These are phyloP conservation scores for Petroica traversi DNA, from an alignment of 2,113 vertebrate species.

Conservation along the genomic window DNA sequence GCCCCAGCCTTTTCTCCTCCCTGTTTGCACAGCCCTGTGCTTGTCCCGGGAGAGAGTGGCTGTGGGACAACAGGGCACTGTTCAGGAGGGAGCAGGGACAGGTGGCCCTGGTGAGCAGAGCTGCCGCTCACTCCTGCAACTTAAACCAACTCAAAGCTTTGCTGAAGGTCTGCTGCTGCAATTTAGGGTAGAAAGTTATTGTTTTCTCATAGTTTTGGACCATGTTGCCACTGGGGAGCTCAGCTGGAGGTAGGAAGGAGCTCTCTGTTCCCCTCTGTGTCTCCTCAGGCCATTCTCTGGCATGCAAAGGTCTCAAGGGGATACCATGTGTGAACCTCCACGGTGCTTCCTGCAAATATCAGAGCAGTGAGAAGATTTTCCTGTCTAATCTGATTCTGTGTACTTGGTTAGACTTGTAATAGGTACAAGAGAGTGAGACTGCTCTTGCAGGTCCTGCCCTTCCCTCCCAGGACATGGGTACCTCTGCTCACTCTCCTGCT, in stretches of 20 bases:
- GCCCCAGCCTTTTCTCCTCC: not conserved
- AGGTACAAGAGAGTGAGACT: not conserved
- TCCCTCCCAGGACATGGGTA: accelerated
- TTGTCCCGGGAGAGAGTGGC: accelerated
- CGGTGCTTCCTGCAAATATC: not conserved
- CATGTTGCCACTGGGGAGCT: not conserved
- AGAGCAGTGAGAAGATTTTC: not conserved
- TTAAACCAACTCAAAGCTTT: not conserved
- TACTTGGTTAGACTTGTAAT: not conserved
- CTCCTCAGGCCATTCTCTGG: not conserved
- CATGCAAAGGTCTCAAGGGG: not conserved
- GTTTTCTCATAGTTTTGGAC: not conserved
- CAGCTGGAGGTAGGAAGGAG: not conserved
- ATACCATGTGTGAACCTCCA: not conserved
- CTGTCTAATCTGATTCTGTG: not conserved
- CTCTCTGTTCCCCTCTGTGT: not conserved
- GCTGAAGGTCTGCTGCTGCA: not conserved
- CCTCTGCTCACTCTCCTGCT: accelerated
- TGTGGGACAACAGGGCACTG: accelerated
- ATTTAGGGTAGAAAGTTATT: not conserved
- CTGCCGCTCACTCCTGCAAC: not conserved
- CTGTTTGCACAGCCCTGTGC: accelerated
- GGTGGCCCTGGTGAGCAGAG: accelerated
- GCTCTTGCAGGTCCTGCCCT: not conserved
- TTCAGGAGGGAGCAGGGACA: accelerated